Evolutionary conservation across 2,113 vertebrate species (phyloP).

Genomic region (Euleptes europaea): DNA sequence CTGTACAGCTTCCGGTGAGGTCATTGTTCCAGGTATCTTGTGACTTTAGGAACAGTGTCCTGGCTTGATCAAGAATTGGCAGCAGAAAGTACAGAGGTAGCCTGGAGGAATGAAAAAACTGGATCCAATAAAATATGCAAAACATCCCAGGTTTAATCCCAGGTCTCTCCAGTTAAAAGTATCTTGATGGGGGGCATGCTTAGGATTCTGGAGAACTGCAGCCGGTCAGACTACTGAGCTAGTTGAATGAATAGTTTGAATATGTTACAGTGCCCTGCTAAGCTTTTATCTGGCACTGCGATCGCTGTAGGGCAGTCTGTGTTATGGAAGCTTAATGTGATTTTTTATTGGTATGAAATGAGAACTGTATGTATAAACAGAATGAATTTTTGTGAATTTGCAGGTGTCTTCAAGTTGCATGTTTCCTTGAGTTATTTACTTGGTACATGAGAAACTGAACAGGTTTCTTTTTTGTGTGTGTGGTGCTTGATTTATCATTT

Average conservation of each 20-base stretch:
- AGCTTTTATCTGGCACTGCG: slow-evolving; percentile 15
- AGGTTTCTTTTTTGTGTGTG: not conserved
- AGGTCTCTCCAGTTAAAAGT: too few species aligned
- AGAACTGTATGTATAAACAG: not conserved
- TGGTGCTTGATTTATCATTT: not conserved
- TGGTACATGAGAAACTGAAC: not conserved
- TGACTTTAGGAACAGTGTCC: not conserved
- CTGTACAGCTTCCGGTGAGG: not conserved
- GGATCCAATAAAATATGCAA: not conserved
- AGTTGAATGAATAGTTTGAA: too few species aligned
- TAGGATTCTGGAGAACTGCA: too few species aligned
- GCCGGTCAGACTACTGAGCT: too few species aligned
- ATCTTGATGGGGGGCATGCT: too few species aligned
- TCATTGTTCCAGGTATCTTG: not conserved
- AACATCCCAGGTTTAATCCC: too few species aligned
- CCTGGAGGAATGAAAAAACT: not conserved
- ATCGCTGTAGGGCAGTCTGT: slow-evolving; percentile 2
- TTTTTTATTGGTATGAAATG: slow-evolving; percentile 21
- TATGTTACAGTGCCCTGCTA: too few species aligned
- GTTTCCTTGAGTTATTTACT: not conserved
- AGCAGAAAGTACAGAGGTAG: not conserved
- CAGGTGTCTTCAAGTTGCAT: not conserved
- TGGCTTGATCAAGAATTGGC: not conserved
- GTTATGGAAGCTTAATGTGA: not conserved
- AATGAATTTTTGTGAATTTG: slow-evolving; percentile 16